phyloP scores from a whole-genome alignment of 2,797 vertebrate genomes.

The Heteromormyrus szaboi region DNA sequence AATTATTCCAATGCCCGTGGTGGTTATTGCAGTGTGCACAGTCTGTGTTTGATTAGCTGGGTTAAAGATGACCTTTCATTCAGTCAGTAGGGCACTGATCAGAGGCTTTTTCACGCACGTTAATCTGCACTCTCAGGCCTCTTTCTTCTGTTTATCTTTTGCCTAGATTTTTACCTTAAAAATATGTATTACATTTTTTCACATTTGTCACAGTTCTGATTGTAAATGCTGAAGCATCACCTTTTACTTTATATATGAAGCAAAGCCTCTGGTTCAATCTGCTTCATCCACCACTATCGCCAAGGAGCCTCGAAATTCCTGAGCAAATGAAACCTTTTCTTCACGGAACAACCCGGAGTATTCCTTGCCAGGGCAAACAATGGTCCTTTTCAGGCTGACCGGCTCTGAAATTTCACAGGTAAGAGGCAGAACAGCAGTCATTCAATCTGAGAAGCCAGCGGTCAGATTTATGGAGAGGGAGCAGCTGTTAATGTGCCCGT shows the following conservation, averaged over 20 bases:
- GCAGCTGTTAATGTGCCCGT: slow-evolving; percentile 34
- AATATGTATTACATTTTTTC: neutral
- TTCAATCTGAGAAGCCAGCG: slow-evolving; percentile 50
- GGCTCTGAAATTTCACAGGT: slow-evolving; percentile 94
- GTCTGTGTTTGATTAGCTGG: neutral
- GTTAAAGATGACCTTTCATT: neutral
- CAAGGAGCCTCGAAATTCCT: slow-evolving; percentile 90
- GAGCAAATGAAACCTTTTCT: slow-evolving; percentile 87
- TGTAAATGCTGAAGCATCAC: neutral
- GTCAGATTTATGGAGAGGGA: slow-evolving; percentile 50
- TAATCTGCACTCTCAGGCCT: neutral
- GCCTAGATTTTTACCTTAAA: neutral
- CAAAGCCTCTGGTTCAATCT: slow-evolving; percentile 15
- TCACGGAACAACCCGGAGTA: slow-evolving; percentile 73
- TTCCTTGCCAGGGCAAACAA: slow-evolving; percentile 85
- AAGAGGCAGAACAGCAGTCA: slow-evolving; percentile 79
- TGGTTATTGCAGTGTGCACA: neutral
- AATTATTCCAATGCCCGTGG: neutral
- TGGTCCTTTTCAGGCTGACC: slow-evolving; percentile 82
- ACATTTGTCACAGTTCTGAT: neutral
- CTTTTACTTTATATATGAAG: neutral
- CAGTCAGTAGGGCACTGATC: neutral
- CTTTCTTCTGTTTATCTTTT: neutral
- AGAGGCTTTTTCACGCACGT: neutral
- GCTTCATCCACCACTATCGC: slow-evolving; percentile 56